Conservation (phyloP, 2,113 vertebrate genomes). For the Antennarius striatus region DNA sequence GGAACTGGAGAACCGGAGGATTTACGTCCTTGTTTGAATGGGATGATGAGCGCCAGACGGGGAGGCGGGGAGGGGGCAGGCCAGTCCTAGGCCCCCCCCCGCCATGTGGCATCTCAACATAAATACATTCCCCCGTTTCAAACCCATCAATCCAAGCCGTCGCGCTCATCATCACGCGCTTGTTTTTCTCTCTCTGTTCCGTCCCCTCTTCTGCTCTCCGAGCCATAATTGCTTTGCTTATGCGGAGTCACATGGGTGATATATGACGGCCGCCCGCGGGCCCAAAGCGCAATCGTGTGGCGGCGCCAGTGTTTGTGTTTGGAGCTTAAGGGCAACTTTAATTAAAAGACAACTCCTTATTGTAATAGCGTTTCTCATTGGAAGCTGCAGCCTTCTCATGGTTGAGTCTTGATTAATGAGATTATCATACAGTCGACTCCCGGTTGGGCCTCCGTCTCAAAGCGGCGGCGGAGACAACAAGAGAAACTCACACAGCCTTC, state of each 20-base stretch:
- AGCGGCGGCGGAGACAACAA: background rate
- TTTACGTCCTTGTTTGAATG: slow-evolving; percentile 66
- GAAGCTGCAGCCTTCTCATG: slow-evolving; percentile 35
- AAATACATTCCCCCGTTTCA: slow-evolving; percentile 52
- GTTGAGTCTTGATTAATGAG: slow-evolving; percentile 60
- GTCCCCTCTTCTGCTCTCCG: background rate
- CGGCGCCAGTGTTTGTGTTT: slow-evolving; percentile 14
- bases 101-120: slow-evolving; percentile 24
- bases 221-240: slow-evolving; percentile 68
- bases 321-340: slow-evolving; percentile 59
- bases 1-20: slow-evolving; percentile 34
- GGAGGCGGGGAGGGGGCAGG: background rate
- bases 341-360: slow-evolving; percentile 63
- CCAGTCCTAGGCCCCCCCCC: slow-evolving; percentile 10
- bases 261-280: slow-evolving; percentile 6
- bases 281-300: slow-evolving; percentile 17
- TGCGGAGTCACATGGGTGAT: slow-evolving; percentile 51
- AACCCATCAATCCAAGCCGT: slow-evolving; percentile 43
- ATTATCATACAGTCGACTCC: slow-evolving; percentile 50
- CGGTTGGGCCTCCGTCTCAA: slow-evolving; percentile 15
- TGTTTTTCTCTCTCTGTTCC: slow-evolving; percentile 29
- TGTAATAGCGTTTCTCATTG: slow-evolving; percentile 48
- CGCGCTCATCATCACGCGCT: slow-evolving; percentile 37
- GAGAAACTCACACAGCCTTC: slow-evolving; percentile 1
- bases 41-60: slow-evolving; percentile 42